These are phyloP conservation scores for Gymnocheta viridis DNA, from an alignment of 2,888 invertebrate genomes.

Conservation along the genomic window DNA sequence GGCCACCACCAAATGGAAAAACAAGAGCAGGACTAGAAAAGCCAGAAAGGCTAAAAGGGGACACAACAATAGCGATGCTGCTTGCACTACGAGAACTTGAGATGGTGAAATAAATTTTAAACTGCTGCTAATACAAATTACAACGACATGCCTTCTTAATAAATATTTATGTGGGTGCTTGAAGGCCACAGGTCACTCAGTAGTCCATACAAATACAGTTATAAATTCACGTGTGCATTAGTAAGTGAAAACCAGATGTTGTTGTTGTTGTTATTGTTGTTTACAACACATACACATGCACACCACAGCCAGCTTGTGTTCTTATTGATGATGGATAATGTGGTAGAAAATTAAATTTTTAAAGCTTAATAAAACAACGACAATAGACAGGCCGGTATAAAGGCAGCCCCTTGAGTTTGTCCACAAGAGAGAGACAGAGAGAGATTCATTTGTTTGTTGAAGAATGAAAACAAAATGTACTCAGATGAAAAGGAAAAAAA, in stretches of 20 bases:
- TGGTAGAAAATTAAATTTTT: conserved; percentile 66
- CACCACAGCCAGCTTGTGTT: not conserved
- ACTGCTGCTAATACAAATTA: not conserved
- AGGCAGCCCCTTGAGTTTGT: not conserved
- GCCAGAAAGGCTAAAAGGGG: conserved; percentile 41
- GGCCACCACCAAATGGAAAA: not conserved
- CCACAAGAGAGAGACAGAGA: not conserved
- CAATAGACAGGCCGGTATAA: conserved; percentile 20
- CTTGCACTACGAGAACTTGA: conserved; percentile 25
- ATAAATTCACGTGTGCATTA: not conserved
- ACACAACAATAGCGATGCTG: conserved; percentile 13
- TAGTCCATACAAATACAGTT: not conserved
- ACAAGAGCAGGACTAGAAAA: not conserved
- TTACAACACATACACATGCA: not conserved
- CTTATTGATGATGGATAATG: conserved; percentile 48
- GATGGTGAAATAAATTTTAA: conserved; percentile 15
- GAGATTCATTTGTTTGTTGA: not conserved
- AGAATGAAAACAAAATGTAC: not conserved
- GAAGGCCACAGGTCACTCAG: conserved; percentile 48
- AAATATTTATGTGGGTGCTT: conserved; percentile 5
- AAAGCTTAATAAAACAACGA: conserved; percentile 58
- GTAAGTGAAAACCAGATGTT: not conserved
- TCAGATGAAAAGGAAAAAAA: not conserved
- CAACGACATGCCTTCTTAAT: not conserved
- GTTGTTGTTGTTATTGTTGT: not conserved